phyloP scores from a whole-genome alignment of 1,140 invertebrate species.

The Nephila pilipes region DNA sequence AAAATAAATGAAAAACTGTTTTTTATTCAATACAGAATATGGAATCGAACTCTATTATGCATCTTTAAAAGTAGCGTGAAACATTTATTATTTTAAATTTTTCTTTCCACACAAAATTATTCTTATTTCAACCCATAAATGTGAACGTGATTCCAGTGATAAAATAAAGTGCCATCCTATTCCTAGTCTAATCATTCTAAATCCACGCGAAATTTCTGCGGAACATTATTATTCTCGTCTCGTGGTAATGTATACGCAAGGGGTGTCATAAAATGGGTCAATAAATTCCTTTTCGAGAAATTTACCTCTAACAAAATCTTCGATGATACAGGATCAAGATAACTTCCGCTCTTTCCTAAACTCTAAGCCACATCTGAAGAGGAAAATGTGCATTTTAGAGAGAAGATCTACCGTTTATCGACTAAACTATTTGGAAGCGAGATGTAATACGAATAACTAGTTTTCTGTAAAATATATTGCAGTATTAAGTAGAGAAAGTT shows the following conservation, averaged over 20 bases:
- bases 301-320: slow-evolving; percentile 37
- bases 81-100: neutral
- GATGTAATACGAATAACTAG: neutral
- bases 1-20: no score
- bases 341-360: neutral
- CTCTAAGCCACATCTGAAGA: neutral
- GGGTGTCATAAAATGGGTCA: slow-evolving; percentile 6
- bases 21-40: no score
- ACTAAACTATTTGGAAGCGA: neutral
- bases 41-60: neutral
- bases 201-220: neutral
- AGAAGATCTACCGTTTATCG: neutral
- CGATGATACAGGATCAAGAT: slow-evolving; percentile 3
- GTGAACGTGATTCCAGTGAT: neutral
- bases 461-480: neutral
- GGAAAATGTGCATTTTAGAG: neutral
- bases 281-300: slow-evolving; percentile 51
- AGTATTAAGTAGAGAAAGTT: no score
- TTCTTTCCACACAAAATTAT: slow-evolving; percentile 15
- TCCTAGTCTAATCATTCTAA: neutral
- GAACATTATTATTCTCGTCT: slow-evolving; percentile 35
- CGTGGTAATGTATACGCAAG: slow-evolving; percentile 19
- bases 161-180: neutral
- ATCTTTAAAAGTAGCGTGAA: neutral
- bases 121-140: neutral